Conservation (phyloP, 2,888 invertebrate species). For the Zygothrica quintamaculata region DNA sequence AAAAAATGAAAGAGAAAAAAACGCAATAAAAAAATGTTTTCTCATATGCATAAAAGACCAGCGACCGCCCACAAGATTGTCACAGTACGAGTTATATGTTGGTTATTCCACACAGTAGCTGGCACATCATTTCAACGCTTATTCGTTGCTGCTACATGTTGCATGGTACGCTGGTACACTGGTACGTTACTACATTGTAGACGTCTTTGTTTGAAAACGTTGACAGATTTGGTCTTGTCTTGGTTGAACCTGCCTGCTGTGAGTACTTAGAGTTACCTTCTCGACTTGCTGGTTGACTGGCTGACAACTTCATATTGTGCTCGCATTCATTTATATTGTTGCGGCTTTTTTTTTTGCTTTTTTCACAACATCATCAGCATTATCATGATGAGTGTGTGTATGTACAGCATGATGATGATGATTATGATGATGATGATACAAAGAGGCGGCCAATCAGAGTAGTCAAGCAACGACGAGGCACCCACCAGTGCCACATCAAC, state of each 20-base stretch:
- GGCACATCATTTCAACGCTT: conserved; percentile 64
- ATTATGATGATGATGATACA: conserved; percentile 37
- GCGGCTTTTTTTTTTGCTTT: conserved; percentile 30
- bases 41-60: conserved; percentile 63
- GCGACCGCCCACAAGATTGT: conserved; percentile 80
- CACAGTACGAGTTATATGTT: conserved; percentile 17
- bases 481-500: conserved; percentile 80
- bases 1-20: conserved; percentile 41
- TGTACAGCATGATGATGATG: conserved; percentile 25
- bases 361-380: conserved; percentile 31
- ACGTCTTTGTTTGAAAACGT: conserved; percentile 56
- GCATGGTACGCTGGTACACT: no score
- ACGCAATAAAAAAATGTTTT: conserved; percentile 21
- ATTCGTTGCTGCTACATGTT: conserved; percentile 35
- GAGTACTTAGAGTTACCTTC: conserved; percentile 34
- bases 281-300: conserved; percentile 45
- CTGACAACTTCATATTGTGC: conserved; percentile 75
- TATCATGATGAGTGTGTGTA: background rate
- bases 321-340: conserved; percentile 66
- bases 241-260: conserved; percentile 63
- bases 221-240: conserved; percentile 77
- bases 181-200: no score
- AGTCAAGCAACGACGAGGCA: conserved; percentile 51
- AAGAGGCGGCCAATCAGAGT: conserved; percentile 74
- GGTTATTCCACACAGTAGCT: conserved; percentile 53